Base-by-base conservation (phyloP, 2,888 invertebrate species). In the Epirrhoe alternata region DNA sequence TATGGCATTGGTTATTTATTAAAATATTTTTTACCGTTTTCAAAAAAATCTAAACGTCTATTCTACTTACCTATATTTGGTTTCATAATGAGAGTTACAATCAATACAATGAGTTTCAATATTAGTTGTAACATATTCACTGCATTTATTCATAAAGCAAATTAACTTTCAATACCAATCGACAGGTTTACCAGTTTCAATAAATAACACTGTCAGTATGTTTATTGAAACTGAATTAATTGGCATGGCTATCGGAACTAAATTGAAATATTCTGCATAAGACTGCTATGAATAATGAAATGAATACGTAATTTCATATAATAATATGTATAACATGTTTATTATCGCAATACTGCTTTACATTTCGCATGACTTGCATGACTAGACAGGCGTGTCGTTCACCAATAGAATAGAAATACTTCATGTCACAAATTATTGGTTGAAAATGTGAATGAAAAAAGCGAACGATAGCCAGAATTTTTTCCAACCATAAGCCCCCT, bases 271-370 rank as follows among this genome's bases (percentile, higher is more conserved):
- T 79, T 79, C 76, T 73, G 78, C 71, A 85, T 80, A 84, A 86
- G 86, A 85, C 86, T 86, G 85, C 73, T 81, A 81, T 79, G 76
- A 79, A 79, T 80, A 81, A 79, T 80, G 79, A 75, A 85, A 85
- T 77, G 77, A 82, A 86, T 86, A 86, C 85, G 85, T 86, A 85
- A 85, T 81, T 78, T 71, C 69, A 70, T 67, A 77, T 71, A n/a
- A n/a, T n/a, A n/a, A n/a, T n/a, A n/a, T n/a, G n/a, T n/a, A 70
- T 70, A 71, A 74, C 73, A 66, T 57, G 16, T 49, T 30, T 63
- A 24, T 24, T 24, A 61, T 50, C 33, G 31, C 52, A 24, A 54
- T 52, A 12, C 54, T 57, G 14, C 51, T 38, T 50, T 59, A 38
- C 10, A 16, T 38, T 38, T 16, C 56, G 57, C 35, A 54, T 55